These are phyloP conservation scores for Pocillopora meandrina DNA, from an alignment of 92 coral and sea anemone species.

Conservation along the genomic window DNA sequence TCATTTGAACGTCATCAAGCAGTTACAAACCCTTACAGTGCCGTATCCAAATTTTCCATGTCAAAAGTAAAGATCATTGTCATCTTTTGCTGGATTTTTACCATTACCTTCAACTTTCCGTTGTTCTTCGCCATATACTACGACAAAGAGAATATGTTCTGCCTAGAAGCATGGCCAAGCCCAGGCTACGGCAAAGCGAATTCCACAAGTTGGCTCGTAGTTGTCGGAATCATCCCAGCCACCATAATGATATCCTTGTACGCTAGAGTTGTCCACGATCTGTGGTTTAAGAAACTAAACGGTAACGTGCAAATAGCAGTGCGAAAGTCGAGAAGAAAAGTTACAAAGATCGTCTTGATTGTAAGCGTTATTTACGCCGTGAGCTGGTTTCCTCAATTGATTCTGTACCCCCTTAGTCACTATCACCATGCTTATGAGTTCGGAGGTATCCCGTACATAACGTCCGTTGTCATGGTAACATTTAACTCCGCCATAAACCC, in stretches of 20 bases:
- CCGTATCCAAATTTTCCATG: slow-evolving; percentile 13
- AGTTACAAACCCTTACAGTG: slow-evolving; percentile 36
- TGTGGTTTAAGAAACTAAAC: slow-evolving; percentile 56
- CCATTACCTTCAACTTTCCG: slow-evolving; percentile 44
- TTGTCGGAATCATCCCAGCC: slow-evolving; percentile 51
- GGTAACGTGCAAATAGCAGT: slow-evolving; percentile 40
- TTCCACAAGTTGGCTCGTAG: slow-evolving; percentile 39
- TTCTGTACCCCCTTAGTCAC: slow-evolving; percentile 48
- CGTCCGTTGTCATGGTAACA: slow-evolving; percentile 68
- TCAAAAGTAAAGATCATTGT: not conserved
- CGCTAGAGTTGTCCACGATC: slow-evolving; percentile 41
- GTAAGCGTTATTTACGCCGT: slow-evolving; percentile 63
- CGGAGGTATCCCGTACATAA: slow-evolving; percentile 53
- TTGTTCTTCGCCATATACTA: slow-evolving; percentile 47
- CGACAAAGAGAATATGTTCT: slow-evolving; percentile 28
- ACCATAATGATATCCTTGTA: slow-evolving; percentile 46
- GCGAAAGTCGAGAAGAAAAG: slow-evolving; percentile 59
- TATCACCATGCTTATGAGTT: slow-evolving; percentile 31
- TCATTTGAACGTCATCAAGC: slow-evolving; percentile 54
- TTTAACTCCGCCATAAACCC: slow-evolving; percentile 76
- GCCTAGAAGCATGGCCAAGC: slow-evolving; percentile 59
- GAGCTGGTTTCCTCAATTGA: slow-evolving; percentile 68
- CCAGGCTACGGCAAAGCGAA: slow-evolving; percentile 21
- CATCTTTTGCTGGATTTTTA: slow-evolving; percentile 50
- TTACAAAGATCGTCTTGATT: slow-evolving; percentile 57